These are phyloP conservation scores for Peromyscus leucopus DNA, from an alignment of 2,113 vertebrate genomes.

Conservation along the genomic window DNA sequence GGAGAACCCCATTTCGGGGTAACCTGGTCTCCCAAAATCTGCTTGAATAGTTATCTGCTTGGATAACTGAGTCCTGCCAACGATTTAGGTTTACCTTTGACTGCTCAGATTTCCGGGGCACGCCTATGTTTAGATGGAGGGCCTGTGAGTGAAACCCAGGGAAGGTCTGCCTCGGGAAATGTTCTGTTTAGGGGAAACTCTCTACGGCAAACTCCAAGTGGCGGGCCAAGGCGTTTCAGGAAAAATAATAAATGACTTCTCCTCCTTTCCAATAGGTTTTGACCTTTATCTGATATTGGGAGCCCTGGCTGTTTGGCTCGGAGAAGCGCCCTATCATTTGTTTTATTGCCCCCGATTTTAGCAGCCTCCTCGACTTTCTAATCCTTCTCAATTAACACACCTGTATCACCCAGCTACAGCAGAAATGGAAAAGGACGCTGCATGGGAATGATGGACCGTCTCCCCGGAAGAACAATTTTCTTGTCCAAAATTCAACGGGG, in stretches of 20 bases:
- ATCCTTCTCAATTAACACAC: slow-evolving; percentile 69
- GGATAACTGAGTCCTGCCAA: neutral
- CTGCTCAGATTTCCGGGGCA: neutral
- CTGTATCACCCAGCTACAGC: neutral
- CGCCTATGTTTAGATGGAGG: neutral
- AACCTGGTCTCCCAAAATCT: slow-evolving; percentile 15
- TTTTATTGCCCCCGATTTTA: slow-evolving; percentile 66
- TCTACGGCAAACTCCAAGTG: slow-evolving; percentile 14
- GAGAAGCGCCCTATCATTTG: slow-evolving; percentile 50
- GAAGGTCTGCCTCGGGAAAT: neutral
- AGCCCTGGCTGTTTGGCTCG: neutral
- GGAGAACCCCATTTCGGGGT: neutral
- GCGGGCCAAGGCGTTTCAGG: slow-evolving; percentile 33
- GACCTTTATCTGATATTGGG: slow-evolving; percentile 62
- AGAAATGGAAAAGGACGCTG: slow-evolving; percentile 46
- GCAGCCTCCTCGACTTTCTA: slow-evolving; percentile 67
- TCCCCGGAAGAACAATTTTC: slow-evolving; percentile 67
- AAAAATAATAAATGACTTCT: slow-evolving; percentile 59
- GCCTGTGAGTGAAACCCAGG: neutral
- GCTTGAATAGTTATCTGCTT: slow-evolving; percentile 24
- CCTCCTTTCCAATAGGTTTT: slow-evolving; percentile 32
- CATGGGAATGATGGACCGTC: slow-evolving; percentile 45
- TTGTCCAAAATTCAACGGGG: slow-evolving; percentile 59
- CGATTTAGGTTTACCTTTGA: slow-evolving; percentile 21
- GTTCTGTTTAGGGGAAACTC: neutral